Base-by-base conservation (phyloP, 2,888 invertebrate species). In the Ichneumoninae sp. region DNA sequence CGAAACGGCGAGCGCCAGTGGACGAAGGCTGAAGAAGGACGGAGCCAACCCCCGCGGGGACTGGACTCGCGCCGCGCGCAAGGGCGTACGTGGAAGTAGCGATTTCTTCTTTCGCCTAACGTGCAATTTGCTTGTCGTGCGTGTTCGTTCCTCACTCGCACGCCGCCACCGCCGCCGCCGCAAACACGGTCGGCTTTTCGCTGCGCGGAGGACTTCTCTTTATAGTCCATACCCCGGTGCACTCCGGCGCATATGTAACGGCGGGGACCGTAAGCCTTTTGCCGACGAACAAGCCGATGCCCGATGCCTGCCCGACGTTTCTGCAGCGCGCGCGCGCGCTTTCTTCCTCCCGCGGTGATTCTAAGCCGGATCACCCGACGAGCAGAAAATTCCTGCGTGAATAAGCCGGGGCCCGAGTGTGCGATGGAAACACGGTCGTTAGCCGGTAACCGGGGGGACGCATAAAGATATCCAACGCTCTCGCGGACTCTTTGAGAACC, bases 41-140 rank as follows among this genome's bases (percentile, higher is more conserved):
- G 69, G 50, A 40, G 36, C 77, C 60, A 76, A 76, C 52, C 76
- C 76, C 66, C 66, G 76, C 76, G 66, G 76, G 65, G 76, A 76
- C 36, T 76, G 54, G 36, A 76, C 65, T 76, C 36, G 65, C 52
- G 65, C 63, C 54, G 65, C 66, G 70, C 69, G 70, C 81, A 85
- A 82, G 78, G 84, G 84, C 84, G 84, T 85, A 85, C 81, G 70
- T 85, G 84, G 78, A 85, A 85, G 84, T 82, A 82, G 84, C 84
- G 69, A 81, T 82, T 85, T 85, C 78, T 85, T 85, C 78, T 78
- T 66, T 81, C 36, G 81, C 81, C 44, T 66, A 85, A 85, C 84
- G 81, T 85, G 81, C 84, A 85, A 85, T 85, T 85, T 85, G 84
- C 84, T 85, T 85, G 81, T 81, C 84, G 65, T 74, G 75, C 80